Evolutionary conservation across 2,113 vertebrate genomes (phyloP).

Genomic region (Ptychochromis oligacanthus): DNA sequence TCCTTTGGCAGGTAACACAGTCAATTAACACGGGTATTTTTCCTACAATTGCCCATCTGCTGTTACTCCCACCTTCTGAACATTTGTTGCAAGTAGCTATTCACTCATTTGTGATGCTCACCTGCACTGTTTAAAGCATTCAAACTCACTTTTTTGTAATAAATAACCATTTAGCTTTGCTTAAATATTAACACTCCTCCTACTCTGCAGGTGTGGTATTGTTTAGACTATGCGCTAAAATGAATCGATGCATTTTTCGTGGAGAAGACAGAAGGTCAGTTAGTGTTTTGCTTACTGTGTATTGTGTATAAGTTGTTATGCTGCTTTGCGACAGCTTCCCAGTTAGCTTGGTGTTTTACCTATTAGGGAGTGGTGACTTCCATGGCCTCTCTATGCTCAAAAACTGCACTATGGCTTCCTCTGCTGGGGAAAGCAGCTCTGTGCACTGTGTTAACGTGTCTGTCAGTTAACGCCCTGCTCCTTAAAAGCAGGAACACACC

Average conservation of each 20-base stretch:
- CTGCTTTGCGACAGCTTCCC: too few relatives aligned
- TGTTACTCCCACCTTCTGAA: background rate
- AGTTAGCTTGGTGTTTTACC: background rate
- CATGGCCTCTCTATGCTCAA: background rate
- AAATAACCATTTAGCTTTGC: background rate
- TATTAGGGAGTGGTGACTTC: background rate
- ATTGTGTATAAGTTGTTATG: background rate
- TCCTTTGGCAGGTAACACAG: background rate
- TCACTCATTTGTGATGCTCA: background rate
- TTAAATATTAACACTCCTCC: slow-evolving; percentile 19
- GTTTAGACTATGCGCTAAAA: background rate
- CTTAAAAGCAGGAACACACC: background rate
- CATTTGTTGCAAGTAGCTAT: background rate
- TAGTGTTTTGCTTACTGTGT: background rate
- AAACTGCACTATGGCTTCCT: slow-evolving; percentile 35
- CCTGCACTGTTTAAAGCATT: background rate
- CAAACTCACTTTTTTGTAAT: background rate
- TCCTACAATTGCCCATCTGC: background rate
- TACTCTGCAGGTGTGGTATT: background rate
- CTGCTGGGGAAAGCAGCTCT: slow-evolving; percentile 43
- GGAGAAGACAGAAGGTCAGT: background rate
- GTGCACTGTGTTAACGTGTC: background rate
- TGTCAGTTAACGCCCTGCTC: background rate
- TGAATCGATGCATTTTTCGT: background rate
- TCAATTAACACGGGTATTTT: background rate